phyloP scores from a whole-genome alignment of 1,140 invertebrate species.

The Centruroides vittatus region DNA sequence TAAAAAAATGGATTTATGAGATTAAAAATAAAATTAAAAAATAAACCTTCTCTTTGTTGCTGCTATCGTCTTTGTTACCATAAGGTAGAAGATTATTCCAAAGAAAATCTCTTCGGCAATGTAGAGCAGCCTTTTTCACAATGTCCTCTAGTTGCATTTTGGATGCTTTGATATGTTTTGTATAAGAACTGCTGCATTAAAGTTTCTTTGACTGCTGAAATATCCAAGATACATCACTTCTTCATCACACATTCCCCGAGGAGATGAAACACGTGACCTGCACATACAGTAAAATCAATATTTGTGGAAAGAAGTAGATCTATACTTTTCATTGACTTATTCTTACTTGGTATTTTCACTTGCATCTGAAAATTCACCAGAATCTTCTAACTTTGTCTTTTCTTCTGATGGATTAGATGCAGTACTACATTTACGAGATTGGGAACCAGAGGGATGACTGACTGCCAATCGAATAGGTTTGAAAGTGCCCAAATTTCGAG shows the following conservation, averaged over 20 bases:
- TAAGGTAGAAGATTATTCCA: conserved; percentile 49
- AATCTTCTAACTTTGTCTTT: background rate
- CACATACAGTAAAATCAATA: background rate
- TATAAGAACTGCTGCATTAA: conserved; percentile 51
- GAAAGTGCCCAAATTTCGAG: conserved; percentile 8
- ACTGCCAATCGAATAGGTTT: conserved; percentile 9
- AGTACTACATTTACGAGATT: conserved; percentile 10
- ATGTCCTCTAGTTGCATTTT: conserved; percentile 45
- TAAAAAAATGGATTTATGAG: background rate
- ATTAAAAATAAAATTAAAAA: background rate
- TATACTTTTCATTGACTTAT: too few species aligned
- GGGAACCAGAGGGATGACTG: background rate
- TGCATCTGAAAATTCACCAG: too few species aligned
- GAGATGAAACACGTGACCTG: background rate
- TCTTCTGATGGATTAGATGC: conserved; percentile 10
- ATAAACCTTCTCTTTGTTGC: conserved; percentile 8
- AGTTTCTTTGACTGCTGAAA: conserved; percentile 56
- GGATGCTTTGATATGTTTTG: conserved; percentile 42
- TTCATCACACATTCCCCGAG: conserved; percentile 29
- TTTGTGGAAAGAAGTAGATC: background rate
- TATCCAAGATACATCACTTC: conserved; percentile 58
- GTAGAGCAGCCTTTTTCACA: conserved; percentile 46
- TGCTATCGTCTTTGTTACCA: conserved; percentile 21
- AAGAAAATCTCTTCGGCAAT: conserved; percentile 53
- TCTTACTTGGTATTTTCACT: too few species aligned